Evolutionary conservation across 2,797 vertebrate species (phyloP).

Genomic region (Zalophus californianus): DNA sequence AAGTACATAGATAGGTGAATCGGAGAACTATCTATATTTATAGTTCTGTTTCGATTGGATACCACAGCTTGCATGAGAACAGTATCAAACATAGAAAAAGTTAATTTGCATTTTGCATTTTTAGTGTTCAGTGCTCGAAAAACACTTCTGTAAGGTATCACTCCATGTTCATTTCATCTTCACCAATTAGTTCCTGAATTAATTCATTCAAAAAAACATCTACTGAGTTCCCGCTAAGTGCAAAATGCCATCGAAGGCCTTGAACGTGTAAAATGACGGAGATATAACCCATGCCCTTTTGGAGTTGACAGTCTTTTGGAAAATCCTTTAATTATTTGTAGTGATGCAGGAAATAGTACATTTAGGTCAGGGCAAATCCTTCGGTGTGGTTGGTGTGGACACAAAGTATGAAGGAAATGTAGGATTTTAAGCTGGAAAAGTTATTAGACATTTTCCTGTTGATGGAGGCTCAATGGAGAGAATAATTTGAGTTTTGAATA

Average conservation of each 20-base stretch:
- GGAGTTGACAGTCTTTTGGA: background rate
- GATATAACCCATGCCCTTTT: background rate
- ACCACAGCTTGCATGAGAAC: conserved; percentile 34
- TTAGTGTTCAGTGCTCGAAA: background rate
- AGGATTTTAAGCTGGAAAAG: conserved; percentile 28
- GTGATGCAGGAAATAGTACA: background rate
- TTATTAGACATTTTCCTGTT: background rate
- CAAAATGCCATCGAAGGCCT: background rate
- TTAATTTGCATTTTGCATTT: conserved; percentile 48
- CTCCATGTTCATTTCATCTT: background rate
- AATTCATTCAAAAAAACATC: background rate
- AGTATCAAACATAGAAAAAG: conserved; percentile 45
- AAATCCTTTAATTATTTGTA: background rate
- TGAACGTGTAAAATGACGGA: background rate
- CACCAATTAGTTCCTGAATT: background rate
- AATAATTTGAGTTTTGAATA: background rate
- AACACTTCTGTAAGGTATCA: background rate
- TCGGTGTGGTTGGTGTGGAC: background rate
- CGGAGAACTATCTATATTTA: conserved; percentile 60
- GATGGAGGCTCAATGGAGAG: background rate
- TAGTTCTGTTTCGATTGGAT: conserved; percentile 68
- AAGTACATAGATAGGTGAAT: conserved; percentile 59
- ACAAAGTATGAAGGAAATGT: background rate
- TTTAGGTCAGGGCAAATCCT: background rate
- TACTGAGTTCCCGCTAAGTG: background rate